Evolutionary conservation across 2,888 invertebrate species (phyloP).

Genomic region (Tachina fera): DNA sequence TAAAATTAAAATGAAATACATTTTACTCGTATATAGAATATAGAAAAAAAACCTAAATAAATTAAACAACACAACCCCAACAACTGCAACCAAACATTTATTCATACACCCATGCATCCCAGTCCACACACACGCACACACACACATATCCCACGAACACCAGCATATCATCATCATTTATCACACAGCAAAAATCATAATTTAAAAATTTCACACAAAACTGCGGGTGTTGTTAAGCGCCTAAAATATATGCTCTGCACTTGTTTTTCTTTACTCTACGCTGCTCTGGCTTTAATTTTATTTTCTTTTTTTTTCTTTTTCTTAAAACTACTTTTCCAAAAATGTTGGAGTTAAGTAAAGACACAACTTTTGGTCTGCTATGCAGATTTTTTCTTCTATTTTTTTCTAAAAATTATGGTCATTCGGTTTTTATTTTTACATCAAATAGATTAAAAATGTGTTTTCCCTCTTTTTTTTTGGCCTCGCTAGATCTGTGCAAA

Average conservation of each 20-base stretch:
- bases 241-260: slow-evolving; percentile 56
- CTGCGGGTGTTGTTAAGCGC: slow-evolving; percentile 69
- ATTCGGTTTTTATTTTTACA: slow-evolving; percentile 63
- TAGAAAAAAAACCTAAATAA: slow-evolving; percentile 26
- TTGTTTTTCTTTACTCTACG: neutral
- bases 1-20: slow-evolving; percentile 43
- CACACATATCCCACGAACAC: neutral
- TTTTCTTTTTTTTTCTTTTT: neutral
- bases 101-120: neutral
- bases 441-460: slow-evolving; percentile 66
- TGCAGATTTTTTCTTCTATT: neutral
- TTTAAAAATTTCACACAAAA: slow-evolving; percentile 66
- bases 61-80: slow-evolving; percentile 42
- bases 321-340: neutral
- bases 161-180: slow-evolving; percentile 62
- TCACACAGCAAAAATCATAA: slow-evolving; percentile 57
- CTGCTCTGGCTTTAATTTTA: neutral
- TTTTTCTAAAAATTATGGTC: slow-evolving; percentile 63
- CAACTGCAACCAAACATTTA: slow-evolving; percentile 35
- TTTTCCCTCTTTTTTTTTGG: slow-evolving; percentile 32
- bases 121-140: neutral
- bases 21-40: neutral
- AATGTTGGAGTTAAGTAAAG: slow-evolving; percentile 11
- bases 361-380: slow-evolving; percentile 30
- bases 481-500: slow-evolving; percentile 33